Evolutionary conservation across 2,888 invertebrate genomes (phyloP).

Genomic region (Drosophila gaucha): DNA sequence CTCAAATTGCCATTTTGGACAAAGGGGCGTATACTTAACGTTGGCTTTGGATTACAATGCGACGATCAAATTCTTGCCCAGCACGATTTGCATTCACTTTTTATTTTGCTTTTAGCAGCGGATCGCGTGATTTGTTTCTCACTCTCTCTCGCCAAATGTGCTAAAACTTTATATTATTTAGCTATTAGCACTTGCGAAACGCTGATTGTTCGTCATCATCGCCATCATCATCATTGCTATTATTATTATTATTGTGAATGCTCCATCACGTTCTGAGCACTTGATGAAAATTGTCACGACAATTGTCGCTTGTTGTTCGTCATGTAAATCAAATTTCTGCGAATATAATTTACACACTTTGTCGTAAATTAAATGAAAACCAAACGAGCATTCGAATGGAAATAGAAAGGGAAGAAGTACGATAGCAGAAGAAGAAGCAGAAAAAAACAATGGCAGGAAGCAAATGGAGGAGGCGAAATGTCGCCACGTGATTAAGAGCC

Average conservation of each 20-base stretch:
- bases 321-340: conserved; percentile 69
- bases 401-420: conserved; percentile 17
- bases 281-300: conserved; percentile 65
- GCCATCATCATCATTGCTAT: conserved; percentile 18
- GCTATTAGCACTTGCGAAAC: conserved; percentile 60
- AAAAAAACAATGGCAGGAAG: conserved; percentile 8
- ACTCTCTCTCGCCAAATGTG: background rate
- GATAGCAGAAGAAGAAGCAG: background rate
- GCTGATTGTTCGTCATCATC: conserved; percentile 20
- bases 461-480: conserved; percentile 21
- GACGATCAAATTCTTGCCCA: conserved; percentile 24
- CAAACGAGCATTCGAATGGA: conserved; percentile 25
- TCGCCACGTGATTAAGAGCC: conserved; percentile 50
- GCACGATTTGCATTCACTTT: conserved; percentile 39
- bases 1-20: conserved; percentile 21
- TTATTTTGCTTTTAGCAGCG: conserved; percentile 2
- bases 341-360: conserved; percentile 37
- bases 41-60: conserved; percentile 12
- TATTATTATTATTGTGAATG: conserved; percentile 35
- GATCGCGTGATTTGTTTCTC: conserved; percentile 41
- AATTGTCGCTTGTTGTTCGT: conserved; percentile 52
- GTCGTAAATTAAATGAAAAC: conserved; percentile 41
- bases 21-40: conserved; percentile 41
- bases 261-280: conserved; percentile 57
- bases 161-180: conserved; percentile 59